Evolutionary conservation across 2,113 vertebrate species (phyloP).

Genomic region (Cottus gobio): DNA sequence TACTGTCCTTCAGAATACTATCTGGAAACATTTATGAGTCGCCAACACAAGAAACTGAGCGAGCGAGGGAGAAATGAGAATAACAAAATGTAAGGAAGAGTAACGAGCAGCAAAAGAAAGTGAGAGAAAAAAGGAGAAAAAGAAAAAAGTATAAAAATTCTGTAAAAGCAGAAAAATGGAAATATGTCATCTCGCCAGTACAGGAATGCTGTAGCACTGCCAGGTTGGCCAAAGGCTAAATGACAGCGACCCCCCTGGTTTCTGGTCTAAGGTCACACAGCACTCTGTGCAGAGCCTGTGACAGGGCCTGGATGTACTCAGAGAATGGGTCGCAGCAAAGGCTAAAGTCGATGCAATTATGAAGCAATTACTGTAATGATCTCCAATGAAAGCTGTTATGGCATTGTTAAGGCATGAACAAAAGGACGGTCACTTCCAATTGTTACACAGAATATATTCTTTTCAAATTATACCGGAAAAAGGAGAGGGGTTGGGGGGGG

Average conservation of each 20-base stretch:
- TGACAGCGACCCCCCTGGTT: constrained; percentile 56
- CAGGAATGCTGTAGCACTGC: constrained; percentile 54
- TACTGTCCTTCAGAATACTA: constrained; percentile 70
- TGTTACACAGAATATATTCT: constrained; percentile 60
- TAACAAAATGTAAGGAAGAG: constrained; percentile 8
- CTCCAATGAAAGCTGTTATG: constrained; percentile 68
- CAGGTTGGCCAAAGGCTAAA: constrained; percentile 61
- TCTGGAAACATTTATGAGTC: constrained; percentile 80
- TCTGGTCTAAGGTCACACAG: constrained; percentile 61
- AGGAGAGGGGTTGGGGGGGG: background rate
- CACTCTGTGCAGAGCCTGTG: constrained; percentile 48
- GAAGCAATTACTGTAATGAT: constrained; percentile 79
- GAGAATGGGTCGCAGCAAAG: constrained; percentile 66
- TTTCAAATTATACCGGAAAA: constrained; percentile 49
- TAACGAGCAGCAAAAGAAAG: constrained; percentile 48
- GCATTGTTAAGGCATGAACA: constrained; percentile 65
- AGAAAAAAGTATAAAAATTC: background rate
- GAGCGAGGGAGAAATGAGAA: constrained; percentile 14
- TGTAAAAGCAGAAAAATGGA: constrained; percentile 6
- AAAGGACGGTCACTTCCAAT: constrained; percentile 57
- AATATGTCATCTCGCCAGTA: constrained; percentile 18
- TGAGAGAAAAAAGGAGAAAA: background rate
- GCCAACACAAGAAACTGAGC: constrained; percentile 54
- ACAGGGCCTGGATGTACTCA: constrained; percentile 64
- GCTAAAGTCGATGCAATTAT: constrained; percentile 73